Evolutionary conservation across 2,888 invertebrate species (phyloP), one percentile per base, ranked within the genome.

Genomic region (Hybos culiciformis): DNA sequence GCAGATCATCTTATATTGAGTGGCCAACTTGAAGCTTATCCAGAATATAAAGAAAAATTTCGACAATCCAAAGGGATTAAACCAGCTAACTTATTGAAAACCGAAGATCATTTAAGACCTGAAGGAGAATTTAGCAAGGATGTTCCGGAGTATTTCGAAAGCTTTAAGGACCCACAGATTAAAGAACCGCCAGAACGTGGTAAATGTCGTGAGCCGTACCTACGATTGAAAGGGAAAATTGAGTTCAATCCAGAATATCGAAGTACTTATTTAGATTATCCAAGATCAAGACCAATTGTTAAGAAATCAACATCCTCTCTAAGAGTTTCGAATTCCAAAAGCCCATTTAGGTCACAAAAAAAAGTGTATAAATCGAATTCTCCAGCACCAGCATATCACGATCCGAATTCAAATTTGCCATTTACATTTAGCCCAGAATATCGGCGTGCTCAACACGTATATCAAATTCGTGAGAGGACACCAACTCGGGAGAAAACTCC

Each of bases 231-330:
- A 38, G 66, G 65, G n/a, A 63, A 62, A 49, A 56, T 62, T 43
- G 66, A 66, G 51, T 67, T 66, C 49, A 62, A 63, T 53, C 64
- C 66, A 1, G 67, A 66, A 47, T 66, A 66, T 46, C 55, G 61
- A 23, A 63, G 61, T 39, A 62, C 58, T 18, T 67, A 61, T 45
- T 48, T 59, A 37, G 61, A 67, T 46, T 64, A 62, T 50, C 65
- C 66, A 32, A 58, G 66, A 18, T 57, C 61, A 3, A 55, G 67
- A 3, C 66, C 67, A 3, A 56, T 63, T 31, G 56, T 59, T 2
- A 56, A 57, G 26, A 65, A 63, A 49, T 61, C 66, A 2, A 55
- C 56, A 31, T 59, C 64, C 39, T 58, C 60, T 17, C 58, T 66
- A 45, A 41, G 45, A n/a, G 42, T 46, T 8, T 45, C 48, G 12